Percentiles rank a stretch among this genome's conserved stretches.
Conservation (phyloP, 92 coral and sea anemone species). For the Chrysogorgia sp. region DNA sequence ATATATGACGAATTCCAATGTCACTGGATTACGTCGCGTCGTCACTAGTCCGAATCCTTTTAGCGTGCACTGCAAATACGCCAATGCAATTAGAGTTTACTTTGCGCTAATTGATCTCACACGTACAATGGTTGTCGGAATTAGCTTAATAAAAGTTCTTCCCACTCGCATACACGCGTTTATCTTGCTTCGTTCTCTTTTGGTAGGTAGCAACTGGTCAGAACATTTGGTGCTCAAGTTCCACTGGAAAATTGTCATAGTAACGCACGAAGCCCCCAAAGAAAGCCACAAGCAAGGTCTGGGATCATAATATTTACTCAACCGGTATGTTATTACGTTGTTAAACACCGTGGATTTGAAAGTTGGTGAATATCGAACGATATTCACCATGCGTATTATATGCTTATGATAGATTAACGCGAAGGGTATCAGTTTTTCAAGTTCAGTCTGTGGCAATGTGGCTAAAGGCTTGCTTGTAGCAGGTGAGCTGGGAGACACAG, state of each 20-base stretch:
- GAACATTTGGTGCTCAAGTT: neutral
- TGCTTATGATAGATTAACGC: too few species aligned
- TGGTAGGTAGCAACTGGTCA: neutral
- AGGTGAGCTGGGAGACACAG: too few species aligned
- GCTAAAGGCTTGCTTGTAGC: too few species aligned
- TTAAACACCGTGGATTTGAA: neutral
- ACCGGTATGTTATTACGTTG: neutral
- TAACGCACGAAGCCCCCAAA: neutral
- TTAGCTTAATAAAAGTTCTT: slow-evolving; percentile 14
- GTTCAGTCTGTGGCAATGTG: too few species aligned
- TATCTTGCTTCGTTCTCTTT: neutral
- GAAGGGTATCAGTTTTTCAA: too few species aligned
- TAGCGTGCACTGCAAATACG: slow-evolving; percentile 19
- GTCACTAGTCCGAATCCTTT: slow-evolving; percentile 15
- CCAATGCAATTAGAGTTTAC: slow-evolving; percentile 23
- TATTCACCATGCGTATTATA: too few species aligned
- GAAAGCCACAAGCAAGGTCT: neutral
- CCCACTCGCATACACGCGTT: neutral
- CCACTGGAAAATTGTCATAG: neutral
- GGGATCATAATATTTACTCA: neutral
- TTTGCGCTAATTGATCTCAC: slow-evolving; percentile 31
- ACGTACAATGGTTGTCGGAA: slow-evolving; percentile 17
- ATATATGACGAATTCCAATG: too few species aligned
- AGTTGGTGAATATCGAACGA: neutral
- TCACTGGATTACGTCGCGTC: neutral